These are phyloP conservation scores for Brotogeris chrysoptera DNA, from an alignment of 2,797 vertebrate species.

Conservation along the genomic window DNA sequence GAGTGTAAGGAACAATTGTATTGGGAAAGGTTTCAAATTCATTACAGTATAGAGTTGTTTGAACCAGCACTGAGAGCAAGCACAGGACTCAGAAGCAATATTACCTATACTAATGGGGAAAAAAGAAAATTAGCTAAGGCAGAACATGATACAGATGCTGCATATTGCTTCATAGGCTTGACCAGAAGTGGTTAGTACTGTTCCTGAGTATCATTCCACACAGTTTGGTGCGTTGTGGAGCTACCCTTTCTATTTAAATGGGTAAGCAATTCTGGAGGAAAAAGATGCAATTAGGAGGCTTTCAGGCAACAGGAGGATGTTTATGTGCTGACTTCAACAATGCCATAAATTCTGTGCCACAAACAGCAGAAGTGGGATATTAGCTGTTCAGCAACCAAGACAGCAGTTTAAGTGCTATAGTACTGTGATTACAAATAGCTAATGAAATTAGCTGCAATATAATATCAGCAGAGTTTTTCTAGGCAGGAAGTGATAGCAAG, in stretches of 20 bases:
- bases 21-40: background rate
- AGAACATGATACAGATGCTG: background rate
- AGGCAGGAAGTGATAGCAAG: background rate
- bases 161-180: background rate
- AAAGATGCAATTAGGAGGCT: background rate
- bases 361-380: background rate
- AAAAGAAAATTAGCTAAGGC: background rate
- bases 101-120: background rate
- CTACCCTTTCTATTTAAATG: background rate
- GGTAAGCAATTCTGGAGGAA: background rate
- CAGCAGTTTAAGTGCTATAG: background rate
- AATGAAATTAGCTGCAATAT: background rate
- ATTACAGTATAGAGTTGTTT: background rate
- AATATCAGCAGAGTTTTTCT: background rate
- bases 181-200: background rate
- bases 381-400: background rate
- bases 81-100: background rate
- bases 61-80: background rate
- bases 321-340: background rate
- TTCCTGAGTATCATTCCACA: background rate
- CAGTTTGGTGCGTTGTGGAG: background rate
- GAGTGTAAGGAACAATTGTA: background rate
- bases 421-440: background rate
- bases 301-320: background rate
- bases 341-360: background rate